Conservation (phyloP, 2,888 invertebrate genomes). For the Phytoseiulus persimilis region DNA sequence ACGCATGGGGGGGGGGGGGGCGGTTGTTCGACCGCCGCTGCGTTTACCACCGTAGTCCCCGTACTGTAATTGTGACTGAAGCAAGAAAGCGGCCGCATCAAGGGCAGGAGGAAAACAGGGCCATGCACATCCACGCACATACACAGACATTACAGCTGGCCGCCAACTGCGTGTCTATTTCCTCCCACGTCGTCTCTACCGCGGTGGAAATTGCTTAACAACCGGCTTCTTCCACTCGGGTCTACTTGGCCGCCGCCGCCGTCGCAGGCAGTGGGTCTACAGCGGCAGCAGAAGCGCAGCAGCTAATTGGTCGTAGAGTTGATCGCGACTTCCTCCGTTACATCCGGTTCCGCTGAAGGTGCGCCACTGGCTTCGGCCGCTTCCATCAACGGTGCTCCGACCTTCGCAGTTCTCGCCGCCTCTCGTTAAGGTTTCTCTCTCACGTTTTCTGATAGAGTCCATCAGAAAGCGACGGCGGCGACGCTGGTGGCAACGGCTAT, state of each 20-base stretch:
- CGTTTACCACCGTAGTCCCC: too few relatives aligned
- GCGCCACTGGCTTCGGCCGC: not conserved
- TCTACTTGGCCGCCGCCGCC: not conserved
- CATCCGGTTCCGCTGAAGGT: not conserved
- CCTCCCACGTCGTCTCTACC: not conserved
- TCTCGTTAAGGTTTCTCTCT: not conserved
- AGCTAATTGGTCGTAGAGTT: slow-evolving; percentile 5
- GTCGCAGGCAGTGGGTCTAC: not conserved
- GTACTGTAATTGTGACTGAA: too few relatives aligned
- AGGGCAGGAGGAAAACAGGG: not conserved
- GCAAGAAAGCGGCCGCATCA: too few relatives aligned
- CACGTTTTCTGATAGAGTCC: not conserved
- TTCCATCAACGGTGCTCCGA: not conserved
- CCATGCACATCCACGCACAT: not conserved
- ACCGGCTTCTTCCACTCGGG: not conserved
- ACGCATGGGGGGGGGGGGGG: not conserved
- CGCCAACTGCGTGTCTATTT: not conserved
- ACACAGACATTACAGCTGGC: not conserved
- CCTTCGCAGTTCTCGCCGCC: not conserved
- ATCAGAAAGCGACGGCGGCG: not conserved
- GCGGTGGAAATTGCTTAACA: not conserved
- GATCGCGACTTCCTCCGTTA: not conserved
- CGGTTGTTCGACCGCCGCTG: too few relatives aligned
- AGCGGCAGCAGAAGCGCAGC: not conserved
- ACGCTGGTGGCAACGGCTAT: not conserved